These are phyloP conservation scores for Cercocebus atys DNA, from an alignment of 2,113 vertebrate genomes.

Conservation along the genomic window DNA sequence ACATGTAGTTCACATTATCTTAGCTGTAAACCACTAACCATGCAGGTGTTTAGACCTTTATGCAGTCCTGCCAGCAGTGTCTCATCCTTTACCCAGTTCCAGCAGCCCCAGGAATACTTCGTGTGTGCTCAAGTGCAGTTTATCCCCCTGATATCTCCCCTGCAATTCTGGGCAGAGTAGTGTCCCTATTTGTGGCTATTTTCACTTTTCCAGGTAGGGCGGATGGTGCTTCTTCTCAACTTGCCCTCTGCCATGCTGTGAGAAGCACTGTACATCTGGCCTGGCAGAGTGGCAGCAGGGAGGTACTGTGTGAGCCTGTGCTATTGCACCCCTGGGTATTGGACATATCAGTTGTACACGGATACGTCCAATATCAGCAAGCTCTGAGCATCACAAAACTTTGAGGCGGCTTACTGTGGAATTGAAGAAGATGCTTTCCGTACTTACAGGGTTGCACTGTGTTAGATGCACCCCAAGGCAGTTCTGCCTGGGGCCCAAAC, in stretches of 20 bases:
- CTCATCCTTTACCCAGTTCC: background rate
- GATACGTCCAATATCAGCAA: background rate
- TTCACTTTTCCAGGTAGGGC: background rate
- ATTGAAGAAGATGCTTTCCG: background rate
- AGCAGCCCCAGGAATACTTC: background rate
- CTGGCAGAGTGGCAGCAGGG: background rate
- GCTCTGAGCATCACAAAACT: background rate
- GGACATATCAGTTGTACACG: accelerated
- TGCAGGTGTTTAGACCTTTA: background rate
- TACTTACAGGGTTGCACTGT: background rate
- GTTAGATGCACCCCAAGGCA: background rate
- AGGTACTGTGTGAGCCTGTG: background rate
- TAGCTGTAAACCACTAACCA: background rate
- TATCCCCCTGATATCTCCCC: background rate
- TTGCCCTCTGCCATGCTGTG: background rate
- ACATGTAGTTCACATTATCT: background rate
- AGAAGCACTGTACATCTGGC: background rate
- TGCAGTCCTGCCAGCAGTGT: background rate
- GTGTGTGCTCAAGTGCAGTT: background rate
- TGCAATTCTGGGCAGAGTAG: background rate
- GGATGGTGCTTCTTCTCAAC: background rate
- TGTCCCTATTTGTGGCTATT: background rate
- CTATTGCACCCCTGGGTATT: too few relatives aligned
- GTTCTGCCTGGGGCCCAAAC: background rate
- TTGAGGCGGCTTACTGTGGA: background rate